phyloP scores from a whole-genome alignment of 2,797 vertebrate species.

The Zalophus californianus region DNA sequence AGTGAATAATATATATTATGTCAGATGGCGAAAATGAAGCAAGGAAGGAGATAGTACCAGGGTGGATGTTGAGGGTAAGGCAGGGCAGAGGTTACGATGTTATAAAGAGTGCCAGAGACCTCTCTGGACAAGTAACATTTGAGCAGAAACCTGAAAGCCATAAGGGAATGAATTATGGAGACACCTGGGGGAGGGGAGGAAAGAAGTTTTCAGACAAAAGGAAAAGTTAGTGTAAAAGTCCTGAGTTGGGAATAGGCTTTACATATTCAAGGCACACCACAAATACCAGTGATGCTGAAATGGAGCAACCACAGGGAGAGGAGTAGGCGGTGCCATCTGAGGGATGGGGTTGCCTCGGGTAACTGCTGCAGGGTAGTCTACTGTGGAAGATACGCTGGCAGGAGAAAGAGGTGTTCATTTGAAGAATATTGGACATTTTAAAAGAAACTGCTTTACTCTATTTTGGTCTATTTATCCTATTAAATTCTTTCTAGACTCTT shows the following conservation, averaged over 20 bases:
- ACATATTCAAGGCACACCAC: background rate
- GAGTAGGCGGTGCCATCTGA: background rate
- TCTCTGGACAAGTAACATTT: background rate
- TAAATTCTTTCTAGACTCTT: conserved; percentile 60
- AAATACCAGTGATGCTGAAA: background rate
- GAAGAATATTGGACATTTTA: background rate
- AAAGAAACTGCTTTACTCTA: conserved; percentile 3
- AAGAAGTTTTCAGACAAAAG: background rate
- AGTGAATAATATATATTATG: background rate
- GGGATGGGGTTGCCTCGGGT: background rate
- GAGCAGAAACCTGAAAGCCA: background rate
- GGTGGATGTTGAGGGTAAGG: background rate
- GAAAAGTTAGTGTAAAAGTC: background rate
- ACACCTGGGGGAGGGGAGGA: background rate
- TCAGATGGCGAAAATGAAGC: background rate
- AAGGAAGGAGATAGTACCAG: background rate
- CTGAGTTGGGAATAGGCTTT: background rate
- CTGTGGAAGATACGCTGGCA: background rate
- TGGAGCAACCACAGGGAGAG: background rate
- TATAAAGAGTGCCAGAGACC: background rate
- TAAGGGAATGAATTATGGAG: background rate
- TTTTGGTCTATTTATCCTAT: conserved; percentile 44
- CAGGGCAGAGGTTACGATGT: background rate
- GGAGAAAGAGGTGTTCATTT: background rate
- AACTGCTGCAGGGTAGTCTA: background rate